phyloP scores from a whole-genome alignment of 2,888 invertebrate species.

The Dexiosoma caninum region DNA sequence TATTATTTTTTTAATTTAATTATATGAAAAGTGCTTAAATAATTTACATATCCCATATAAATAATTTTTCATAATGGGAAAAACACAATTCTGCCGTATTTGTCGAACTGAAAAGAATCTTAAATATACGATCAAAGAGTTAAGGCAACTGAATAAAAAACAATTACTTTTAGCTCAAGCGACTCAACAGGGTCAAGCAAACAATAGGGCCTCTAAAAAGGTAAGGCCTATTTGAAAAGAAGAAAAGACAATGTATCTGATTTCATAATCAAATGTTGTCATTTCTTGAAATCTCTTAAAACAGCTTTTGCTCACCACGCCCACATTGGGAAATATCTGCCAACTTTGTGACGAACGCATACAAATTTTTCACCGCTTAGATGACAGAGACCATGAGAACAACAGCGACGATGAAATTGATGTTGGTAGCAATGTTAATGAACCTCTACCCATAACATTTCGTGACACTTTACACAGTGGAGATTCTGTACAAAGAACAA shows the following conservation, averaged over 20 bases:
- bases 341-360: conserved; percentile 65
- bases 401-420: conserved; percentile 59
- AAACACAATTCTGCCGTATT: conserved; percentile 65
- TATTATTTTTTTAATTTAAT: background rate
- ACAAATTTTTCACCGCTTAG: conserved; percentile 64
- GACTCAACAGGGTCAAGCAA: conserved; percentile 26
- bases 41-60: background rate
- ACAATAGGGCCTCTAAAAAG: conserved; percentile 52
- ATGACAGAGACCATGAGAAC: conserved; percentile 49
- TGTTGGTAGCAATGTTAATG: conserved; percentile 15
- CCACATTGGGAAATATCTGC: conserved; percentile 66
- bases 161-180: conserved; percentile 43
- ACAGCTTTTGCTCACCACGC: conserved; percentile 54
- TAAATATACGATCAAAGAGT: conserved; percentile 64
- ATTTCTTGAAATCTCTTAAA: background rate
- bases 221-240: conserved; percentile 13
- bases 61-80: conserved; percentile 44
- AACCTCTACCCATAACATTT: background rate
- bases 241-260: background rate
- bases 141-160: conserved; percentile 61
- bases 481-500: background rate
- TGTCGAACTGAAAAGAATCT: conserved; percentile 66
- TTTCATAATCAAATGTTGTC: conserved; percentile 1
- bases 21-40: background rate
- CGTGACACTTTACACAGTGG: background rate